Evolutionary conservation across 2,113 vertebrate genomes (phyloP), one percentile per base, ranked within the genome.

Genomic region (Clarias magur): DNA sequence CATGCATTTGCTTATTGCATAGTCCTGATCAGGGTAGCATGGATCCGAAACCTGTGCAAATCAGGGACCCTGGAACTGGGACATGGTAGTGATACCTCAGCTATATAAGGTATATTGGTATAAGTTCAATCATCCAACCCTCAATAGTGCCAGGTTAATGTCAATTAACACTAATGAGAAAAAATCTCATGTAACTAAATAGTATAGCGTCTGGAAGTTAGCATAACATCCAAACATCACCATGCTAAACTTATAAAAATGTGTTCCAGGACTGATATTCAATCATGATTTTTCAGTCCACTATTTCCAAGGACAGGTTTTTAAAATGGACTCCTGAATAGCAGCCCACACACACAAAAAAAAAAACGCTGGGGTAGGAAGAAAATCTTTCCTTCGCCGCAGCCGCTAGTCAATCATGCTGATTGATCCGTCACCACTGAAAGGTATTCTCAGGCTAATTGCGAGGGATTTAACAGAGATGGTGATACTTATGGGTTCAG

Each of bases 381-480:
- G 42, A 65, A 67, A 83, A 78, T 38, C 53, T 23, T 83, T 83
- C 30, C 59, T 57, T 62, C 38, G 5, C 81, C 16, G 48, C 60
- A 38, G 81, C 72, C 23, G 60, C 72, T 83, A 83, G 86, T 83
- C 81, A 83, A 83, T 87, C 86, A 53, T 3, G 12, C 78, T 76
- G 80, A 87, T 76, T 87, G 82, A 88, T 88, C 80, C 68, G 54
- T 89, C 84, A 75, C 85, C 75, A 63, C 38, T 54, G 34, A 86
- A 83, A 79, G 80, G 88, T 89, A 86, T 82, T 89, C 85, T 78
- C 63, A 78, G 88, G 57, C 80, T 86, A 83, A 89, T 85, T 86
- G 80, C 72, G 12, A 82, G 63, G 73, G 88, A 83, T 89, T 89
- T 86, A 79, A 81, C 78, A 21, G 83, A 75, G 85, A 89, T 72